Base-by-base conservation (phyloP, 30 jellyfish, hydroid and myxozoan genomes). In the Turritopsis rubra region DNA sequence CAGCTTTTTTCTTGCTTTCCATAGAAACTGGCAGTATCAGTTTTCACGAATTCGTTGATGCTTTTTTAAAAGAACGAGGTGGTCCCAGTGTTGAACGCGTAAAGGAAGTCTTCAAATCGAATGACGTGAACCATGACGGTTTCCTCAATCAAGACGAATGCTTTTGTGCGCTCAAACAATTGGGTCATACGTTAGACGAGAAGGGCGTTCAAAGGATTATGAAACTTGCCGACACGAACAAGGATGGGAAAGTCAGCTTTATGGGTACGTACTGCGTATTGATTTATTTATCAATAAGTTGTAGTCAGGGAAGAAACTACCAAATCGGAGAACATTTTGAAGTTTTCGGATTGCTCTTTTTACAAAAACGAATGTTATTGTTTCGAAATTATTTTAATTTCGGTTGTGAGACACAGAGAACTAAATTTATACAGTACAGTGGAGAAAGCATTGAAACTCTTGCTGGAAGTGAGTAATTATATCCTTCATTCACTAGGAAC, bases 1-100 rank as follows among this genome's bases (percentile, higher is more conserved):
- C 60, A 41, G 7, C 30, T 3, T 25, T 66, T 25, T 66, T 17
- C 4, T 66, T n/a, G 7, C 17, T 30, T 24, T 65, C 7, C 24
- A 7, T n/a, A 74, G 82, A 30, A 74, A 74, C 27, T 74, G 54
- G 65, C 9, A 74, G 65, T 20, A 74, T 74, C 82, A 74, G 71
- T 29, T 74, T 74, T 0, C 9, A 74, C 65, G 82, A 74, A 52
- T 74, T 74, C 0, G 82, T 52, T 18, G 65, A 74, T 24, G 82
- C 82, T 22, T 74, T 74, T n/a, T 13, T 74, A 21, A 52, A 20
- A 74, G 41, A 74, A 30, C 53, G 65, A 16, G 82, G 41, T 9
- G 27, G 41, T 7, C 54, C 41, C 0, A 23, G 18, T 30, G 21
- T 26, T 19, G 82, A 74, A 24, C 82, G 82, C 26, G 65, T 74